phyloP scores from a whole-genome alignment of 2,113 vertebrate species.

The Sterna hirundo region DNA sequence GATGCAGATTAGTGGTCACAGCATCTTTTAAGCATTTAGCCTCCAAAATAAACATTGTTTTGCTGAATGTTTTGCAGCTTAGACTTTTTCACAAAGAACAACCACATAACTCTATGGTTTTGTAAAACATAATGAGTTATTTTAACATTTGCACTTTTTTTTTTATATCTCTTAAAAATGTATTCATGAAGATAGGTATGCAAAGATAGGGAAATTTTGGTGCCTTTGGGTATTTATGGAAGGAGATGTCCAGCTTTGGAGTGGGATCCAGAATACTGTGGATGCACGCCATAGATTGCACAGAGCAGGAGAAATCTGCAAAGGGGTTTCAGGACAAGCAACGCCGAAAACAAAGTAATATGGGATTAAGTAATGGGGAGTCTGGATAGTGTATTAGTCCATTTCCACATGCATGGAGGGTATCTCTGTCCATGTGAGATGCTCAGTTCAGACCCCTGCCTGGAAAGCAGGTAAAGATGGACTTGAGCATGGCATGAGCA shows the following conservation, averaged over 20 bases:
- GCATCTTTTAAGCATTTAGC: neutral
- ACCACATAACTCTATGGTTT: neutral
- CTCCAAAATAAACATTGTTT: neutral
- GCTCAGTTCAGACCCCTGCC: neutral
- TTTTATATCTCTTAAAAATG: neutral
- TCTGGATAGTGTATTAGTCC: neutral
- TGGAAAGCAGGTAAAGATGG: neutral
- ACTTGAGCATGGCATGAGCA: neutral
- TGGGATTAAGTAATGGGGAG: neutral
- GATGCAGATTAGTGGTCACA: fast-evolving
- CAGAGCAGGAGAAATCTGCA: neutral
- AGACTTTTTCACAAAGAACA: neutral
- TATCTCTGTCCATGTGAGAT: neutral
- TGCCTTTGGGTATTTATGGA: neutral
- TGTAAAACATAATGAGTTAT: neutral
- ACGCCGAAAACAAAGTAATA: neutral
- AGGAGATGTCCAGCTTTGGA: neutral
- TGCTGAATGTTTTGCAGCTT: neutral
- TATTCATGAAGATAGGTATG: neutral
- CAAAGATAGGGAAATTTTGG: neutral
- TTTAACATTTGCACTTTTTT: neutral
- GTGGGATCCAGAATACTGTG: neutral
- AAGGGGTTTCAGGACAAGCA: neutral
- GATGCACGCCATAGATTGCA: neutral
- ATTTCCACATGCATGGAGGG: neutral